Conservation (phyloP, 2,113 vertebrate species). For the Mormoops blainvillei region DNA sequence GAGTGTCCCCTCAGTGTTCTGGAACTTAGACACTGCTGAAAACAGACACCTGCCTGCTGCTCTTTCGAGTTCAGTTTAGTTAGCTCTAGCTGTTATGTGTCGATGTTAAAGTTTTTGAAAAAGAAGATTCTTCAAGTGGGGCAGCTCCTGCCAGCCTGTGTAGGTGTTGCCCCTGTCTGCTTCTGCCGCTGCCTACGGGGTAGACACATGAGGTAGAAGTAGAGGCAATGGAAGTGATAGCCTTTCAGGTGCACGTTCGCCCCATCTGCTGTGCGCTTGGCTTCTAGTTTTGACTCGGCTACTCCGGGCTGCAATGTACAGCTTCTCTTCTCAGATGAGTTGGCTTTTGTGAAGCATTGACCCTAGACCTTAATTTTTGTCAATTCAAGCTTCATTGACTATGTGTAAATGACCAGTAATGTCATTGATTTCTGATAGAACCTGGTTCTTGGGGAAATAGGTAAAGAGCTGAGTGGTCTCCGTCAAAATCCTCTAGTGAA, state of each 20-base stretch:
- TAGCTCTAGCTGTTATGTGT: neutral
- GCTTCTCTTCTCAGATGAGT: neutral
- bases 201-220: neutral
- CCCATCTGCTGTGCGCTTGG: neutral
- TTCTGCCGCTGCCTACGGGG: neutral
- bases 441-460: neutral
- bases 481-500: neutral
- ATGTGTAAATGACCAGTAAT: neutral
- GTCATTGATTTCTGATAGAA: neutral
- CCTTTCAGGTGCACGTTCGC: neutral
- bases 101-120: neutral
- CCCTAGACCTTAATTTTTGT: neutral
- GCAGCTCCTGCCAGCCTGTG: neutral
- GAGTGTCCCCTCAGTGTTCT: neutral
- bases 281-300: neutral
- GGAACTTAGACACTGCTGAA: neutral
- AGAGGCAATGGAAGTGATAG: neutral
- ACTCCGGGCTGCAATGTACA: neutral
- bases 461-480: neutral
- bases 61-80: neutral
- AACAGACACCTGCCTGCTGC: neutral
- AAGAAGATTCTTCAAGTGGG: neutral
- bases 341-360: neutral
- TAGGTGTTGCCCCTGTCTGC: neutral
- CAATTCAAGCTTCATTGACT: neutral